phyloP scores from a whole-genome alignment of 2,113 vertebrate species.

The Chloebia gouldiae region DNA sequence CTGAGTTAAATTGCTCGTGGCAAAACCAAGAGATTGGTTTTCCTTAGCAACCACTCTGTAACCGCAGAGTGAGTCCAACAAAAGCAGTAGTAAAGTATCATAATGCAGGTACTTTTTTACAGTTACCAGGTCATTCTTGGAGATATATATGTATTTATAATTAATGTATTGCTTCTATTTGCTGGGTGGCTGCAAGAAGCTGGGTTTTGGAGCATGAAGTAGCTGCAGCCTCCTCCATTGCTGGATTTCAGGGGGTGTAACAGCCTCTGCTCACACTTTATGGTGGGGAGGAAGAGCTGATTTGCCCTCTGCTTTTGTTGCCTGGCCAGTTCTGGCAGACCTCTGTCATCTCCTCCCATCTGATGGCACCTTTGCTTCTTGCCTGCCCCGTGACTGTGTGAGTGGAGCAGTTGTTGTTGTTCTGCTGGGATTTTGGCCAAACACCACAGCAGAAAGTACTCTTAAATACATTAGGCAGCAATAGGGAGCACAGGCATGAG shows the following conservation, averaged over 20 bases:
- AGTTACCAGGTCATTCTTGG: conserved; percentile 63
- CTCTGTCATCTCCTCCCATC: neutral
- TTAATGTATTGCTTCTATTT: conserved; percentile 38
- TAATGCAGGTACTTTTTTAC: conserved; percentile 54
- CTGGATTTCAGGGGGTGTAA: neutral
- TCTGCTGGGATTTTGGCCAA: neutral
- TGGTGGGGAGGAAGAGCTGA: neutral
- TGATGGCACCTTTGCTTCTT: neutral
- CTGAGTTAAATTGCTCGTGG: conserved; percentile 60
- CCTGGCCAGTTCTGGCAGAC: neutral
- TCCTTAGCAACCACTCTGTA: conserved; percentile 64
- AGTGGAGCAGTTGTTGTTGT: neutral
- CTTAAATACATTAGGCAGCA: neutral
- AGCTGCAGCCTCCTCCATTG: neutral
- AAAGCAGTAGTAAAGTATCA: conserved; percentile 62
- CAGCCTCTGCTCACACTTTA: neutral
- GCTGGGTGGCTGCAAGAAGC: neutral
- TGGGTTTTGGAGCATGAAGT: neutral
- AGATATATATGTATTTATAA: neutral
- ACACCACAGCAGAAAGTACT: neutral
- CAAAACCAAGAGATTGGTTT: conserved; percentile 57
- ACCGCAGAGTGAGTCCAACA: conserved; percentile 57
- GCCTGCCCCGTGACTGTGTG: neutral
- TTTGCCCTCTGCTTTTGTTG: neutral
- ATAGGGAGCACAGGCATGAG: neutral